A percentile compares a stretch with the other conserved stretches of the same genome.
These are phyloP conservation scores for Dufourea novaeangliae DNA, from an alignment of 1,140 invertebrate genomes.

Conservation along the genomic window DNA sequence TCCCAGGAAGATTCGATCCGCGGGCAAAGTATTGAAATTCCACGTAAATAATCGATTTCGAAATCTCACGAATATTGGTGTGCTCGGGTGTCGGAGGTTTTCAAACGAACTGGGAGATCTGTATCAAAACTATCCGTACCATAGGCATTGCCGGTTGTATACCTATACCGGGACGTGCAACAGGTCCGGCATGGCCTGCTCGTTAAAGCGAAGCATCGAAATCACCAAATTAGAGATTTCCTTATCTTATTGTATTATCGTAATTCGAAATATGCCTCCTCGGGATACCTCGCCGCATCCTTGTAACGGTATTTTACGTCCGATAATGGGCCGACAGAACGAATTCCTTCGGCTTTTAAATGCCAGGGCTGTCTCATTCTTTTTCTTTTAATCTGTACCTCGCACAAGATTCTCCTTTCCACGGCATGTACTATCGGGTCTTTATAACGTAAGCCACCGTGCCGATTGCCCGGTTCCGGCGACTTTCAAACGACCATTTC, in stretches of 20 bases:
- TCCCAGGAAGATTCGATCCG: background rate
- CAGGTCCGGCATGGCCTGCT: constrained; percentile 23
- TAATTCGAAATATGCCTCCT: background rate
- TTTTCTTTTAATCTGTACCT: background rate
- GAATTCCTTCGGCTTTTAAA: background rate
- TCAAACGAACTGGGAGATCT: background rate
- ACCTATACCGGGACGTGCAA: background rate
- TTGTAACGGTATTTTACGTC: background rate
- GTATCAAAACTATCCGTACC: background rate
- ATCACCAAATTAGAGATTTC: constrained; percentile 47
- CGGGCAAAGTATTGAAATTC: background rate
- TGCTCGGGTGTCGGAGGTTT: background rate
- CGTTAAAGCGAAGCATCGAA: constrained; percentile 43
- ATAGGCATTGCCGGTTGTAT: background rate
- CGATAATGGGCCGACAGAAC: constrained; percentile 1
- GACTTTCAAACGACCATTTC: background rate
- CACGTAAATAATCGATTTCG: background rate
- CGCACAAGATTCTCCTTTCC: constrained; percentile 4
- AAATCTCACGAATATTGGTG: background rate
- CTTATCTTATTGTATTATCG: constrained; percentile 17
- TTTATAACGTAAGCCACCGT: background rate
- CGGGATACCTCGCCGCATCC: constrained; percentile 9
- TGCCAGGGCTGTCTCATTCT: background rate
- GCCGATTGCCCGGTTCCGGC: background rate
- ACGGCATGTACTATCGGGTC: constrained; percentile 3